Evolutionary conservation across 2,888 invertebrate genomes (phyloP).

Genomic region (Cotesia congregata): DNA sequence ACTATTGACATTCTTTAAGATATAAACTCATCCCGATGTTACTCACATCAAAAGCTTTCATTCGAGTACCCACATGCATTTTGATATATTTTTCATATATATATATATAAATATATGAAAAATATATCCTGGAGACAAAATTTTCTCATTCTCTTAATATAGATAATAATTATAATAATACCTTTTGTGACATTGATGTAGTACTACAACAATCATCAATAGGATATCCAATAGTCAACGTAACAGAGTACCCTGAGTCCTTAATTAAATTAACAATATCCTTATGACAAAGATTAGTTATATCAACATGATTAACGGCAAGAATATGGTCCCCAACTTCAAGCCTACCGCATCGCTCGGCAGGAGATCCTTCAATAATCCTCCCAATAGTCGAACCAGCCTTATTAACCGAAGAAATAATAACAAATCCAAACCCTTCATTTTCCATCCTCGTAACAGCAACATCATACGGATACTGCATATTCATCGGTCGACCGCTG

Average conservation of each 20-base stretch:
- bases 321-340: constrained; percentile 96
- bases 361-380: constrained; percentile 95
- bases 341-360: constrained; percentile 91
- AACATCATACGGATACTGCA: constrained; percentile 87
- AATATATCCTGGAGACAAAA: too few relatives aligned
- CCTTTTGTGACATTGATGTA: constrained; percentile 74
- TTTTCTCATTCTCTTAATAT: too few relatives aligned
- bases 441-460: constrained; percentile 90
- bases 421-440: constrained; percentile 99
- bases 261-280: constrained; percentile 98
- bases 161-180: constrained; percentile 55
- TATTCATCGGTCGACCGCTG: constrained; percentile 61
- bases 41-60: too few relatives aligned
- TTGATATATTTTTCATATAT: too few relatives aligned
- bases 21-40: too few relatives aligned
- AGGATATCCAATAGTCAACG: constrained; percentile 82
- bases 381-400: constrained; percentile 93
- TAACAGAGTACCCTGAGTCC: constrained; percentile 93
- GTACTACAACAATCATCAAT: constrained; percentile 76
- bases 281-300: constrained; percentile 92
- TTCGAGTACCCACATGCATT: too few relatives aligned
- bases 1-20: too few relatives aligned
- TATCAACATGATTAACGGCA: constrained; percentile 93
- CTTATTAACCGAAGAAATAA: constrained; percentile 94
- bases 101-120: too few relatives aligned